Conservation (phyloP, 2,797 vertebrate species). For the Gymnodraco acuticeps region DNA sequence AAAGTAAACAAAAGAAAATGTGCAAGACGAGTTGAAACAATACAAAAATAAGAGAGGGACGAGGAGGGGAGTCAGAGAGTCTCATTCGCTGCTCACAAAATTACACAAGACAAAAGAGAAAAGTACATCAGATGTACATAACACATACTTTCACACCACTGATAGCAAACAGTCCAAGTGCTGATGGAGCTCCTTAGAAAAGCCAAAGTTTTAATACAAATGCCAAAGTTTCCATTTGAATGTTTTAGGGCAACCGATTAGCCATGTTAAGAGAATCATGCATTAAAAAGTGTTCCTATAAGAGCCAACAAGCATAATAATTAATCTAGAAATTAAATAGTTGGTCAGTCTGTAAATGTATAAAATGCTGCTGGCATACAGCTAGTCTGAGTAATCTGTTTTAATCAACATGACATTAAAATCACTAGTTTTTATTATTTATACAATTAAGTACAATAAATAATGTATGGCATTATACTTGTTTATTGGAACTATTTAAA, state of each 20-base stretch:
- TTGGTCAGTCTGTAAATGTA: slow-evolving; percentile 42
- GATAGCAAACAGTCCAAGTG: neutral
- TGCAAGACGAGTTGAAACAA: slow-evolving; percentile 1
- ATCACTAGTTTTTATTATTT: neutral
- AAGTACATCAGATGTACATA: neutral
- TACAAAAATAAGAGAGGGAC: neutral
- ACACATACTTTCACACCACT: slow-evolving; percentile 22
- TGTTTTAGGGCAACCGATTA: slow-evolving; percentile 22
- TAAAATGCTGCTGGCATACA: neutral
- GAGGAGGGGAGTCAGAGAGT: neutral
- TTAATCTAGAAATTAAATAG: slow-evolving; percentile 31
- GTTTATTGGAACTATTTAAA: neutral
- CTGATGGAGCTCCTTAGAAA: slow-evolving; percentile 10
- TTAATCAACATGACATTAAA: neutral
- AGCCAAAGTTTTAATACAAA: slow-evolving; percentile 15
- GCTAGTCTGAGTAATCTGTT: neutral
- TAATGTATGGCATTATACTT: neutral
- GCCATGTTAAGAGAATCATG: slow-evolving; percentile 39
- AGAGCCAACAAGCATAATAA: slow-evolving; percentile 57
- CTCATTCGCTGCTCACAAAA: slow-evolving; percentile 18
- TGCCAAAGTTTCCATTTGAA: slow-evolving; percentile 32
- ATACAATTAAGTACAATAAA: no score
- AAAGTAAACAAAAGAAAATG: neutral
- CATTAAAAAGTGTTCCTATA: slow-evolving; percentile 40
- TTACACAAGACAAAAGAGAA: slow-evolving; percentile 7